Evolutionary conservation across 2,113 vertebrate species (phyloP).

Genomic region (Leucoraja erinaceus): DNA sequence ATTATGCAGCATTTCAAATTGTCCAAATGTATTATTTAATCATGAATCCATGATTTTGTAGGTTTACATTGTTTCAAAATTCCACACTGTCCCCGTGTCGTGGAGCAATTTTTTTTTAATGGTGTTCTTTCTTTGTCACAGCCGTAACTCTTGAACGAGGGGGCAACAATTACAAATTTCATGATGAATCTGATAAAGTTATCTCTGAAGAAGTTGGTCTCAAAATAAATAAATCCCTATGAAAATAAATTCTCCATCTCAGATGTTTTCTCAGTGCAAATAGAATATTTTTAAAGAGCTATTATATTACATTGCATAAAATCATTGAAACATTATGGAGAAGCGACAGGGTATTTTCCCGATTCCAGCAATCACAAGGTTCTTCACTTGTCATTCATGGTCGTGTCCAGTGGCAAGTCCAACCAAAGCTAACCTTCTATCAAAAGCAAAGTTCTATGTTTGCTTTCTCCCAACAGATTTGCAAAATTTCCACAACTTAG

Average conservation of each 20-base stretch:
- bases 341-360: not conserved
- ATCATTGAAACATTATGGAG: not conserved
- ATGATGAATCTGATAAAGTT: not conserved
- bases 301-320: not conserved
- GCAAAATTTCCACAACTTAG: not conserved
- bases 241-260: not conserved
- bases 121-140: not conserved
- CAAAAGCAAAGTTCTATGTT: not conserved
- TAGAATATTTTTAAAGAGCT: not conserved
- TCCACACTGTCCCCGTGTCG: not conserved
- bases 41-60: not conserved
- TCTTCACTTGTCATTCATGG: not conserved
- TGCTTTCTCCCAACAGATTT: not conserved
- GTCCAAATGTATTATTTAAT: not conserved
- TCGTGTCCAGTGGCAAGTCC: not conserved
- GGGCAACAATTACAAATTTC: not conserved
- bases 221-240: not conserved
- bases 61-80: not conserved
- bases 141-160: not conserved
- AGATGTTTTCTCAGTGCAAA: not conserved
- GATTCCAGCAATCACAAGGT: not conserved
- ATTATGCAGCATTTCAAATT: not conserved
- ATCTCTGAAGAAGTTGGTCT: not conserved
- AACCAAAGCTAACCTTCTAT: not conserved
- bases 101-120: not conserved